Conservation (phyloP, 2,797 vertebrate species). For the Poeciliopsis turneri region DNA sequence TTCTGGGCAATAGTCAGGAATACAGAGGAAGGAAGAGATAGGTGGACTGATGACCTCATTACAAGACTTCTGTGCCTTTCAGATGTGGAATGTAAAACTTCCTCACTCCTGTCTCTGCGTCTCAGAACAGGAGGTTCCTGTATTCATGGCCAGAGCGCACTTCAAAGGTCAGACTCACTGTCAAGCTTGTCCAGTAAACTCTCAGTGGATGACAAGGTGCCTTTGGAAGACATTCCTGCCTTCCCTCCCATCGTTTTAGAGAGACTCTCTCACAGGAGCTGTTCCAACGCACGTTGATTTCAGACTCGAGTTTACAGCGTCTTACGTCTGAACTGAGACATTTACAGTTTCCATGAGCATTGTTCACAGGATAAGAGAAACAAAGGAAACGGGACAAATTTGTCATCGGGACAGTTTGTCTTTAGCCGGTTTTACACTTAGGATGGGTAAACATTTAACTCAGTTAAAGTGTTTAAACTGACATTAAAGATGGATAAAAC, state of each 20-base stretch:
- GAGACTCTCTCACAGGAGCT: conserved; percentile 30
- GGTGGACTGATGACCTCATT: conserved; percentile 51
- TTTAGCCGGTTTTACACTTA: not conserved
- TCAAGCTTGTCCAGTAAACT: conserved; percentile 49
- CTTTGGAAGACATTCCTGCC: conserved; percentile 41
- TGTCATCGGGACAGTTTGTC: conserved; percentile 4
- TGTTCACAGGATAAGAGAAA: conserved; percentile 28
- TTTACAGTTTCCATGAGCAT: conserved; percentile 33
- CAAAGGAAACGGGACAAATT: conserved; percentile 29
- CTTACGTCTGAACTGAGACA: conserved; percentile 35
- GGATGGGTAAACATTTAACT: not conserved
- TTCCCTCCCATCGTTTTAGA: conserved; percentile 28
- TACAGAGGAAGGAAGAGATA: conserved; percentile 22
- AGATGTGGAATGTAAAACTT: conserved; percentile 74
- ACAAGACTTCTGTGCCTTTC: conserved; percentile 56
- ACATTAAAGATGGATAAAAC: not conserved
- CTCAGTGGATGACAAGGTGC: conserved; percentile 30
- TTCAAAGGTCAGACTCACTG: conserved; percentile 58
- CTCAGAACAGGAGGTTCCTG: conserved; percentile 69
- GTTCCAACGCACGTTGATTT: conserved; percentile 15
- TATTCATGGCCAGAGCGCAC: conserved; percentile 40
- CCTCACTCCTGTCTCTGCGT: conserved; percentile 54
- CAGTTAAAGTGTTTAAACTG: not conserved
- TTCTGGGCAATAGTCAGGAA: conserved; percentile 27
- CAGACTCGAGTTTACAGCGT: conserved; percentile 31